These are phyloP conservation scores for Caenorhabditis wallacei DNA, from an alignment of 2,888 invertebrate species.

Conservation along the genomic window DNA sequence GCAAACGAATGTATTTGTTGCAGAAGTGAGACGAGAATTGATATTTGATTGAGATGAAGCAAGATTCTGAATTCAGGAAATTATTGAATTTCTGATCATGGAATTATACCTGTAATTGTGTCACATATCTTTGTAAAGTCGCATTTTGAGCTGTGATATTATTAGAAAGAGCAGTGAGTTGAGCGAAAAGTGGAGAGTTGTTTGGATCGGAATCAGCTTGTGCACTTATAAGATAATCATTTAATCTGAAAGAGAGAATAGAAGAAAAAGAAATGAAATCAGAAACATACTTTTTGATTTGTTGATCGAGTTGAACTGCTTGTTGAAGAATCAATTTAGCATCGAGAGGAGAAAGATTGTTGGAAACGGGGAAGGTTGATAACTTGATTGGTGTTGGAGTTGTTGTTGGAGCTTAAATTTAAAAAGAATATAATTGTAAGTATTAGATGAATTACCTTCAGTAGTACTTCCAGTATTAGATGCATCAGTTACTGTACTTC, in stretches of 20 bases:
- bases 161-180: slow-evolving; percentile 17
- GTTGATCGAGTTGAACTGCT: slow-evolving; percentile 41
- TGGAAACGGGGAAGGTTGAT: slow-evolving; percentile 35
- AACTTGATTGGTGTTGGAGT: slow-evolving; percentile 23
- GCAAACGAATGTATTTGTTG: slow-evolving; percentile 33
- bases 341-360: slow-evolving; percentile 16
- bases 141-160: slow-evolving; percentile 36
- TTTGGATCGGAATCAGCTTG: slow-evolving; percentile 30
- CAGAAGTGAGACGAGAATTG: slow-evolving; percentile 15
- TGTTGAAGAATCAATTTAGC: slow-evolving; percentile 52
- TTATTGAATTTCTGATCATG: background rate
- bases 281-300: slow-evolving; percentile 34
- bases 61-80: slow-evolving; percentile 24
- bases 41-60: slow-evolving; percentile 5
- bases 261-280: too few species aligned
- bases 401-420: background rate
- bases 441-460: background rate
- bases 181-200: slow-evolving; percentile 50
- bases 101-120: slow-evolving; percentile 33
- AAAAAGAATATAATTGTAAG: background rate
- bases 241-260: slow-evolving; percentile 24
- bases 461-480: slow-evolving; percentile 22
- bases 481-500: slow-evolving; percentile 6
- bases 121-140: slow-evolving; percentile 41
- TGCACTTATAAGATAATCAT: slow-evolving; percentile 14